Base-by-base conservation (phyloP, 2,113 vertebrate genomes). In the Herpailurus yagouaroundi region DNA sequence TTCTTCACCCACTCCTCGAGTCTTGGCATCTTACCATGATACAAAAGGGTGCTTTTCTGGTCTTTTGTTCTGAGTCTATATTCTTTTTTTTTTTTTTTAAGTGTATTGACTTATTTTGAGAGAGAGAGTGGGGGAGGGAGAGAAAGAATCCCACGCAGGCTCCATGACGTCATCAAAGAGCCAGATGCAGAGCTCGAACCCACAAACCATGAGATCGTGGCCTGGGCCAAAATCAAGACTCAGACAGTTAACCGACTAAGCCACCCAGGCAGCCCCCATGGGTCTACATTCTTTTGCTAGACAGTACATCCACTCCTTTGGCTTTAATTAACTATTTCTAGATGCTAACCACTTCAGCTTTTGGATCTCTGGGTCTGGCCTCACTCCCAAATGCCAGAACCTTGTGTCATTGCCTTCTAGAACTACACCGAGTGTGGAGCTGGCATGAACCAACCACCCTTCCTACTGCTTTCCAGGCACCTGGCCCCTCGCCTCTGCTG, bases 381-480 rank as follows among this genome's bases (percentile, higher is more conserved):
- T 52, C 38, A n/a, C 33, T 91, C 45, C 68, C 73, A 63, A 63
- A 66, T 10, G 1, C 16, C 55, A 63, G 19, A 25, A 4, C 23
- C 36, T 68, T 57, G 27, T 31, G 45, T 4, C 7, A 19, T 25
- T 21, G 33, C 71, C 82, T 50, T 60, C 80, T 38, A 12, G 23
- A 27, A 4, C n/a, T 10, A 11, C 21, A 38, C 1, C 1, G 4
- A 57, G 4, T 4, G 3, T 21, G 33, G 16, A 60, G 57, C 83
- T 50, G 3, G 7, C n/a, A 0, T 1, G 57, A 85, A 52, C 76
- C 21, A 36, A 14, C 60, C 15, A 5, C 15, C 5, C 5, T 18
- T 29, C 38, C 48, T n/a, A 1, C 1, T 23, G 50, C 14, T 38
- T 48, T 48, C 31, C 79, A 4, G 13, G 25, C 0, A 0, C 87